phyloP scores from a whole-genome alignment of 2,888 invertebrate genomes.

The Opisthograptis luteolata region DNA sequence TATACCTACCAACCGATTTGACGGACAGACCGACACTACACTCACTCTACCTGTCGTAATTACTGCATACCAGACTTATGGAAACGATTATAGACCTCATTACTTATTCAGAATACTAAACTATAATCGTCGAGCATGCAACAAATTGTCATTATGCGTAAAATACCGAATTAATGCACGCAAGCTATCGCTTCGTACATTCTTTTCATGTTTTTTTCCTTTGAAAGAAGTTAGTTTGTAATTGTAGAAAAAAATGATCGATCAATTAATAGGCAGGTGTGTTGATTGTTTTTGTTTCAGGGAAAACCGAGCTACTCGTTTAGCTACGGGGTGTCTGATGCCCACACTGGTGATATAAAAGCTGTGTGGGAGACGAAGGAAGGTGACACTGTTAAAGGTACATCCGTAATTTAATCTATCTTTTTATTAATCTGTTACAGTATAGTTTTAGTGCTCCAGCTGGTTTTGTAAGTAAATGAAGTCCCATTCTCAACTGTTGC shows the following conservation, averaged over 20 bases:
- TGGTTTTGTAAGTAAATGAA: too few species aligned
- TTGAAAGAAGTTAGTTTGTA: constrained; percentile 41
- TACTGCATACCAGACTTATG: constrained; percentile 66
- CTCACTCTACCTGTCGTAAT: constrained; percentile 53
- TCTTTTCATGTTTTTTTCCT: constrained; percentile 51
- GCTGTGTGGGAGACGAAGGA: constrained; percentile 86
- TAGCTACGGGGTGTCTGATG: constrained; percentile 86
- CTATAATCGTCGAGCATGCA: constrained; percentile 66
- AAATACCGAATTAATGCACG: constrained; percentile 73
- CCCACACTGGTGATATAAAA: constrained; percentile 85
- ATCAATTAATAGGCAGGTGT: constrained; percentile 42
- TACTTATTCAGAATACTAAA: constrained; percentile 74
- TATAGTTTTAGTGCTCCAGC: too few species aligned
- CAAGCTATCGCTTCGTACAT: constrained; percentile 69
- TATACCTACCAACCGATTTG: constrained; percentile 50
- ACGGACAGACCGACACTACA: constrained; percentile 57
- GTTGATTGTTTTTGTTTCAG: constrained; percentile 62
- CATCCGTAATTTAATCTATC: too few species aligned
- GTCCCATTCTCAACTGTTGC: too few species aligned
- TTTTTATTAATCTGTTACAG: too few species aligned
- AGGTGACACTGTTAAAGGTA: constrained; percentile 85
- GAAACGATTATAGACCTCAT: constrained; percentile 69
- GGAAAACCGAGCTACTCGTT: constrained; percentile 84
- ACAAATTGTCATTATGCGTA: constrained; percentile 65
- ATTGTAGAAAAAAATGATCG: constrained; percentile 54